Conservation (phyloP, 2,797 vertebrate species). For the Alfaro cultratus region DNA sequence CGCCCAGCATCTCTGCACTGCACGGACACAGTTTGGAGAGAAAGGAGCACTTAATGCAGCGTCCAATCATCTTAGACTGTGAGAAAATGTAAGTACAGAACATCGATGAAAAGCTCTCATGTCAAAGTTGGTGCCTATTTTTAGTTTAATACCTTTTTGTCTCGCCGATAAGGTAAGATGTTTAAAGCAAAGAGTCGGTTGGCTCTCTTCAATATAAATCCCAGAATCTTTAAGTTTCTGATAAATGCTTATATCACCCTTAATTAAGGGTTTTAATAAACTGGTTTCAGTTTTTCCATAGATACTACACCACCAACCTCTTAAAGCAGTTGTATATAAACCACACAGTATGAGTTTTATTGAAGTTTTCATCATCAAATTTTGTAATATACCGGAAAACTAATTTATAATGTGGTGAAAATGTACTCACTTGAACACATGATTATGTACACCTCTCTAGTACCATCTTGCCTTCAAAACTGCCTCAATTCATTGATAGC, state of each 20-base stretch:
- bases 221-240: not conserved
- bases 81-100: not conserved
- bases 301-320: not conserved
- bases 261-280: not conserved
- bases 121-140: not conserved
- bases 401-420: not conserved
- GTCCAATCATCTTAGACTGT: not conserved
- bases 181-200: not conserved
- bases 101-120: not conserved
- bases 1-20: conserved; percentile 13
- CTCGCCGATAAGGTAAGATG: not conserved
- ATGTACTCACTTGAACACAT: not conserved
- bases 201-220: not conserved
- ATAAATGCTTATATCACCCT: not conserved
- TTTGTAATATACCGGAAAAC: not conserved
- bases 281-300: not conserved
- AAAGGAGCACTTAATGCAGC: conserved; percentile 10
- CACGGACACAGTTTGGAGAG: conserved; percentile 7
- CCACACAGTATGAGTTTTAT: not conserved
- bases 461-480: not conserved
- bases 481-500: not conserved
- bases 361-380: not conserved
- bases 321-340: not conserved
- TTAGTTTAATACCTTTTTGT: not conserved
- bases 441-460: not conserved